A percentile compares a stretch with the other conserved stretches of the same genome.
These are phyloP conservation scores for Pollachius pollachius DNA, from an alignment of 2,113 vertebrate genomes.

Conservation along the genomic window DNA sequence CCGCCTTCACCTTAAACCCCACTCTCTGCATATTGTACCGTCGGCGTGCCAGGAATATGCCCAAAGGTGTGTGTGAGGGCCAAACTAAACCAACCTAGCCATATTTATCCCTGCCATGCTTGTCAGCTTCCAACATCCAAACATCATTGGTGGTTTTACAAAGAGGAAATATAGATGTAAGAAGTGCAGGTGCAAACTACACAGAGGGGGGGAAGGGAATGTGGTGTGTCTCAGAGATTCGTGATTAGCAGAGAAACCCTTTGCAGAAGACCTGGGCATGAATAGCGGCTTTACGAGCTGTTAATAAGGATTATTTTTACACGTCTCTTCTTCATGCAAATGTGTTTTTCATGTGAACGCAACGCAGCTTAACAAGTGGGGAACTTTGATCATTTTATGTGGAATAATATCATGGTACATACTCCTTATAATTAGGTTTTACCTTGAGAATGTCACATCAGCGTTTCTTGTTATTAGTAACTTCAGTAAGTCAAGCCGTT, in stretches of 20 bases:
- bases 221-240: too few relatives aligned
- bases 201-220: slow-evolving; percentile 4
- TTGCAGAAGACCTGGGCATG: not conserved
- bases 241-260: not conserved
- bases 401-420: too few relatives aligned
- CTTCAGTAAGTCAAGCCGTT: too few relatives aligned
- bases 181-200: slow-evolving; percentile 13
- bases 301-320: too few relatives aligned
- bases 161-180: slow-evolving; percentile 12
- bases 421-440: too few relatives aligned
- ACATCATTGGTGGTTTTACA: slow-evolving; percentile 20
- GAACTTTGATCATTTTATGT: too few relatives aligned
- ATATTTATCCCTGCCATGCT: slow-evolving; percentile 34
- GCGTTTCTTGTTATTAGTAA: too few relatives aligned
- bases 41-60: slow-evolving; percentile 44
- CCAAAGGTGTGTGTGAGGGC: slow-evolving; percentile 40
- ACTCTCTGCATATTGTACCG: slow-evolving; percentile 30
- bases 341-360: too few relatives aligned
- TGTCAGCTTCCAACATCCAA: slow-evolving; percentile 19
- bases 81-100: slow-evolving; percentile 22
- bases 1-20: slow-evolving; percentile 34
- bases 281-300: not conserved
- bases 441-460: too few relatives aligned
- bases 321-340: too few relatives aligned
- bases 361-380: too few relatives aligned